These are phyloP conservation scores for Folsomia candida DNA, from an alignment of 2,888 invertebrate genomes.

Conservation along the genomic window DNA sequence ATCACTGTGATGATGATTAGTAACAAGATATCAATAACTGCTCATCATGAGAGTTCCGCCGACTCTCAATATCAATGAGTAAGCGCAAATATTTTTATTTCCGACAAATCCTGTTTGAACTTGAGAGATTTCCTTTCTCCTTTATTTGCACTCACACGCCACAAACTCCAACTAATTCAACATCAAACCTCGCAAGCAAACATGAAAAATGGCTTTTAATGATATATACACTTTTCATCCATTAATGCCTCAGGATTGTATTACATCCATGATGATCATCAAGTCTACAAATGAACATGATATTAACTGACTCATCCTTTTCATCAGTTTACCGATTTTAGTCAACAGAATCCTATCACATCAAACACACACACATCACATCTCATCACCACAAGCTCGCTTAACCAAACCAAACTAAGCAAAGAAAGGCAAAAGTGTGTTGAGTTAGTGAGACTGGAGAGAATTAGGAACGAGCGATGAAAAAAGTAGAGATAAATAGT, in stretches of 20 bases:
- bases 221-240: conserved; percentile 8
- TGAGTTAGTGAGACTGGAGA: not conserved
- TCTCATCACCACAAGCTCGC: not conserved
- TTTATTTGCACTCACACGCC: conserved; percentile 39
- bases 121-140: conserved; percentile 50
- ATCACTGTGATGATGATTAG: not conserved
- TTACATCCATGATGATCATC: conserved; percentile 13
- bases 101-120: conserved; percentile 50
- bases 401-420: not conserved
- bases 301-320: conserved; percentile 14
- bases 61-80: conserved; percentile 28
- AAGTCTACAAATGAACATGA: conserved; percentile 4
- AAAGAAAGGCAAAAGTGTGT: not conserved
- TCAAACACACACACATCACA: not conserved
- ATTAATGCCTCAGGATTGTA: conserved; percentile 1
- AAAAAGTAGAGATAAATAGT: not conserved
- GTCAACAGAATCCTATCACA: conserved; percentile 12
- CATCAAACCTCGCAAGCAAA: conserved; percentile 38
- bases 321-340: conserved; percentile 15
- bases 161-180: conserved; percentile 21
- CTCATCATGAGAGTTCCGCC: conserved; percentile 17
- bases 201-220: conserved; percentile 32
- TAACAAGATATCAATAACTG: not conserved
- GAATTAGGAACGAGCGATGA: not conserved
- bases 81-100: conserved; percentile 51